Conservation (phyloP, 2,797 vertebrate species). For the Phoebastria nigripes region DNA sequence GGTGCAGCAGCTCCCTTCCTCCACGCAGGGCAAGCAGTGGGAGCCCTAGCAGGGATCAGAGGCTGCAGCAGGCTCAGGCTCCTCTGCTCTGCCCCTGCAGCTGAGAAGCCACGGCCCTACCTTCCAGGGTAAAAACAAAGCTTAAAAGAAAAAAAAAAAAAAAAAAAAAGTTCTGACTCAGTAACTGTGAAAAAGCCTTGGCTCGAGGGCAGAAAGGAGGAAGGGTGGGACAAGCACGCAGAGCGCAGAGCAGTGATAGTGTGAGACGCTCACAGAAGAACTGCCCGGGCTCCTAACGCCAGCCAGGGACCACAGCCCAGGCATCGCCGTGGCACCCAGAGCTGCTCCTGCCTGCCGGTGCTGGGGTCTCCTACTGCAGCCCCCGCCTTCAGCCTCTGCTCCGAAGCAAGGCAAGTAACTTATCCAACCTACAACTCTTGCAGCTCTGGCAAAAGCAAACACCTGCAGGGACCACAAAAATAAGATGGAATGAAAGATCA, state of each 20-base stretch:
- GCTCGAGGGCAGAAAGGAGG: not conserved
- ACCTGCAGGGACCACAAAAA: not conserved
- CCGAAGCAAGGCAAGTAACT: not conserved
- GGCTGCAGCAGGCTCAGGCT: not conserved
- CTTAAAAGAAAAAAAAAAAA: not conserved
- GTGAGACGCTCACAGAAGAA: not conserved
- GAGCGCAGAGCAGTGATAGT: not conserved
- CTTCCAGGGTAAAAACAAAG: conserved; percentile 23
- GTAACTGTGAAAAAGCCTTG: not conserved
- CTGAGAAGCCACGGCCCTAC: not conserved
- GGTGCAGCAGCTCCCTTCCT: not conserved
- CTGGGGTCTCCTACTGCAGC: not conserved
- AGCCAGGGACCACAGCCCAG: accelerated
- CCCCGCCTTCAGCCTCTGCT: not conserved
- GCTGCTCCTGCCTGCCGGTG: not conserved
- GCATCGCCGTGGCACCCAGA: accelerated
- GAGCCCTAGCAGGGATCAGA: not conserved
- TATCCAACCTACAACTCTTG: accelerated
- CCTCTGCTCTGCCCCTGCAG: not conserved
- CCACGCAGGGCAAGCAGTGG: not conserved
- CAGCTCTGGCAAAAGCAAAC: not conserved
- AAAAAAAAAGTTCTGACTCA: not conserved
- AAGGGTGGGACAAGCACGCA: not conserved
- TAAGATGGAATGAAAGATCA: not conserved
- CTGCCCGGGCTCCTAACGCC: accelerated